These are phyloP conservation scores for Trichonephila inaurata DNA, from an alignment of 1,140 invertebrate genomes.

Conservation along the genomic window DNA sequence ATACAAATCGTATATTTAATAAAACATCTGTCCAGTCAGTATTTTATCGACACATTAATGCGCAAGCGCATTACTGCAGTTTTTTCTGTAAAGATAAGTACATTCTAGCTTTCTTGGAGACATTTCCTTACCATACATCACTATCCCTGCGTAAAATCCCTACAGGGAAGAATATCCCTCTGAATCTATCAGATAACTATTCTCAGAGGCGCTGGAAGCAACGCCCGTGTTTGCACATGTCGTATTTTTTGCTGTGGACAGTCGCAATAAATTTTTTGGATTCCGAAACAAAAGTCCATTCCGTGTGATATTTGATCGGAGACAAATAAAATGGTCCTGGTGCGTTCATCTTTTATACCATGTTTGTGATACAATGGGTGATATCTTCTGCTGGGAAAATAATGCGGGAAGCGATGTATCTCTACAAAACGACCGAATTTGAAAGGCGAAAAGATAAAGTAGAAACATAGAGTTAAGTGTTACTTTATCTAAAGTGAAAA, in stretches of 20 bases:
- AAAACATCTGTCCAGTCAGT: too few relatives aligned
- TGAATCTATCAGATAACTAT: conserved; percentile 5
- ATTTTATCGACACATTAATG: not conserved
- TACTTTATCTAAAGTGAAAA: too few relatives aligned
- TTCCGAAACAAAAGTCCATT: conserved; percentile 27
- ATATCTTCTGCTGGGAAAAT: not conserved
- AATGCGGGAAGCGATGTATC: too few relatives aligned
- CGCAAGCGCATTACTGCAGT: not conserved
- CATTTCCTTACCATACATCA: not conserved
- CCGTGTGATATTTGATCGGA: conserved; percentile 49
- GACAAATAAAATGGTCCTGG: conserved; percentile 19
- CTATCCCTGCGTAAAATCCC: not conserved
- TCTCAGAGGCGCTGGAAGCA: not conserved
- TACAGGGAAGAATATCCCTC: not conserved
- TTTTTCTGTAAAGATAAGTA: not conserved
- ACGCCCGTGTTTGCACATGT: not conserved
- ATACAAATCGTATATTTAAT: too few relatives aligned
- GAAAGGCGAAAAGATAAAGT: too few relatives aligned
- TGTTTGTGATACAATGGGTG: not conserved
- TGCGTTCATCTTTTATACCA: conserved; percentile 19
- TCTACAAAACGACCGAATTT: too few relatives aligned
- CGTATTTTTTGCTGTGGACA: not conserved
- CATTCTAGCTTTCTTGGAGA: not conserved
- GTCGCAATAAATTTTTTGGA: conserved; percentile 33
- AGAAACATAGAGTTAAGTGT: too few relatives aligned